phyloP scores from a whole-genome alignment of 1,140 invertebrate species.

The Solenopsis fugax region DNA sequence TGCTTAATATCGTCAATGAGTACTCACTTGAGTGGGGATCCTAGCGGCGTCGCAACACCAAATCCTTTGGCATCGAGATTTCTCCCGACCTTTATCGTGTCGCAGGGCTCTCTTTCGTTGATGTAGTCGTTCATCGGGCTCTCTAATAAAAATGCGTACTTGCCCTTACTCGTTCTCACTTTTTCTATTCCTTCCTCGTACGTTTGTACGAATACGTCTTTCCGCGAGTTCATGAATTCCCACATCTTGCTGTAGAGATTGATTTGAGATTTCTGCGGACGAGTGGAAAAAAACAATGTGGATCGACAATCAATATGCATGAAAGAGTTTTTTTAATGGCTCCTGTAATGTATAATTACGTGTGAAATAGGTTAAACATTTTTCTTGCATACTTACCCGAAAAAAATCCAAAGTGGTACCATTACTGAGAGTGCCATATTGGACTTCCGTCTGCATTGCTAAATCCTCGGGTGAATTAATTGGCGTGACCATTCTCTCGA shows the following conservation, averaged over 20 bases:
- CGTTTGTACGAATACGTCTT: slow-evolving; percentile 93
- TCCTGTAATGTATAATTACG: background rate
- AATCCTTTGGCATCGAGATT: slow-evolving; percentile 98
- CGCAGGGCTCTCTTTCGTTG: slow-evolving; percentile 96
- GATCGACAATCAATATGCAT: background rate
- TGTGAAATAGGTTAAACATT: background rate
- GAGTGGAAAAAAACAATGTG: slow-evolving; percentile 38
- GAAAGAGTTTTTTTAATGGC: slow-evolving; percentile 28
- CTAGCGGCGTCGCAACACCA: slow-evolving; percentile 96
- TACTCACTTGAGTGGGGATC: slow-evolving; percentile 94
- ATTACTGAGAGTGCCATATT: slow-evolving; percentile 95
- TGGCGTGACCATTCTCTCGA: slow-evolving; percentile 97
- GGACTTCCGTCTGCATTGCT: slow-evolving; percentile 97
- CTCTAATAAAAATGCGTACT: slow-evolving; percentile 98
- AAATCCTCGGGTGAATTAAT: slow-evolving; percentile 98
- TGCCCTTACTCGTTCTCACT: slow-evolving; percentile 94
- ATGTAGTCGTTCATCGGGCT: slow-evolving; percentile 98
- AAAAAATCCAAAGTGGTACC: slow-evolving; percentile 98
- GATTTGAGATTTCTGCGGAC: slow-evolving; percentile 93
- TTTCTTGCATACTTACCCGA: slow-evolving; percentile 88
- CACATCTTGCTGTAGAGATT: slow-evolving; percentile 97
- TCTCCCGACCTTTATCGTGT: slow-evolving; percentile 97
- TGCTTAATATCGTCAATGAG: background rate
- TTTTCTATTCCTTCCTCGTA: slow-evolving; percentile 95
- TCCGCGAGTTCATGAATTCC: slow-evolving; percentile 96